A percentile compares a stretch with the other conserved stretches of the same genome.
Conservation (phyloP, 2,113 vertebrate species). For the Herpetotheres cachinnans region DNA sequence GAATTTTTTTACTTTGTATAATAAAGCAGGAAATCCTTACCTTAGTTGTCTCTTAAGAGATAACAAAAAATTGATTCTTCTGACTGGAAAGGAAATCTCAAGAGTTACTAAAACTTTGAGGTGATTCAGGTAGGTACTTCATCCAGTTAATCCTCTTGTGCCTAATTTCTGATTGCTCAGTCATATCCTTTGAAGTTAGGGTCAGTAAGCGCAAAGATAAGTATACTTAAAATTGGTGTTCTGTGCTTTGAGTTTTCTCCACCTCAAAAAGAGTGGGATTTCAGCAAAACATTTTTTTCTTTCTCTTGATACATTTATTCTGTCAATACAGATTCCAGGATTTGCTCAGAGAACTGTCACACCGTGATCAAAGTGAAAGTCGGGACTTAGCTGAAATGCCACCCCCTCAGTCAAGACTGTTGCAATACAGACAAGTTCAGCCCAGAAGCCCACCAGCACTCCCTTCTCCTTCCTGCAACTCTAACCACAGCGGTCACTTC, state of each 20-base stretch:
- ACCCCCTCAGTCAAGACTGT: conserved; percentile 94
- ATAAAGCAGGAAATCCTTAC: conserved; percentile 30
- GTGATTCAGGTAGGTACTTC: conserved; percentile 48
- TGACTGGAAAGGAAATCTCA: conserved; percentile 35
- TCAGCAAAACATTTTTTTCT: background rate
- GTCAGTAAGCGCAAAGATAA: background rate
- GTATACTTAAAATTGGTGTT: background rate
- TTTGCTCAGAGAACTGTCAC: conserved; percentile 89
- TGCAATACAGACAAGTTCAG: conserved; percentile 94
- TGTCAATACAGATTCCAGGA: conserved; percentile 85
- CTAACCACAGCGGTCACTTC: conserved; percentile 79
- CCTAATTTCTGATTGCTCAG: conserved; percentile 43
- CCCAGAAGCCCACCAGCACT: conserved; percentile 84
- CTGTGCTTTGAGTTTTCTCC: background rate
- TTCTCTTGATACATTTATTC: background rate
- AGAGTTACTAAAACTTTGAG: conserved; percentile 55
- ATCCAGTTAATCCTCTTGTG: conserved; percentile 22
- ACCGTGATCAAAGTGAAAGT: conserved; percentile 84
- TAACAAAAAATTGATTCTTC: conserved; percentile 46
- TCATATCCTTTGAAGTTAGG: conserved; percentile 46
- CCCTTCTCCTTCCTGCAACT: conserved; percentile 80
- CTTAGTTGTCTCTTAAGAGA: conserved; percentile 44
- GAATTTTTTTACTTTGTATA: background rate
- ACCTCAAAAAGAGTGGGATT: background rate
- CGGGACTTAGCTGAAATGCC: conserved; percentile 90